phyloP scores from a whole-genome alignment of 2,113 vertebrate genomes.

The Brienomyrus brachyistius region DNA sequence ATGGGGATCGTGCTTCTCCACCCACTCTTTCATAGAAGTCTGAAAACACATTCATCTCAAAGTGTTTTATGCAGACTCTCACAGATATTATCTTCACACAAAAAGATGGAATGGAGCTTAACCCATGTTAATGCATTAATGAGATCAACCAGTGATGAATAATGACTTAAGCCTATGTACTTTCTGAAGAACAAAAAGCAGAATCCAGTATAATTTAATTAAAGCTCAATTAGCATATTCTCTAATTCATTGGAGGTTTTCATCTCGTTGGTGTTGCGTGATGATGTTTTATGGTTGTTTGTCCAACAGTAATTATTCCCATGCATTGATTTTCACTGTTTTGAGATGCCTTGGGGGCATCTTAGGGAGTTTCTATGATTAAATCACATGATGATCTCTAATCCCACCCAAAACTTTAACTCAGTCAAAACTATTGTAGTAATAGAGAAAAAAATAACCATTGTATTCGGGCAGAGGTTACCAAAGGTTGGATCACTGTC shows the following conservation, averaged over 20 bases:
- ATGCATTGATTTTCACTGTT: not conserved
- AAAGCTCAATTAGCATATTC: not conserved
- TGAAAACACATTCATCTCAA: not conserved
- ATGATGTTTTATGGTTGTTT: not conserved
- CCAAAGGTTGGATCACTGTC: not conserved
- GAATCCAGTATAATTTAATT: not conserved
- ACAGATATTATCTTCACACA: not conserved
- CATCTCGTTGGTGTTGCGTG: not conserved
- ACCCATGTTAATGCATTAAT: not conserved
- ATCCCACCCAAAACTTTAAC: not conserved
- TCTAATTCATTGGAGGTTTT: not conserved
- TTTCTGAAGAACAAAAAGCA: not conserved
- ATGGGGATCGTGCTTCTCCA: not conserved
- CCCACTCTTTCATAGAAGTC: not conserved
- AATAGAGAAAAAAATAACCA: not conserved
- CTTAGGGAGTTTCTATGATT: not conserved
- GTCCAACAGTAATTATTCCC: not conserved
- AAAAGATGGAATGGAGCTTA: not conserved
- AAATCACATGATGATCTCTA: not conserved
- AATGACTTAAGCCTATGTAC: not conserved
- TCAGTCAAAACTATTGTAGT: not conserved
- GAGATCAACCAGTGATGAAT: not conserved
- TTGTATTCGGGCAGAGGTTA: not conserved
- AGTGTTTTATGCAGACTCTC: not conserved
- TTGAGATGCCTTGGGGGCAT: not conserved